Base-by-base conservation (phyloP, 2,113 vertebrate species). In the Eurypyga helias region DNA sequence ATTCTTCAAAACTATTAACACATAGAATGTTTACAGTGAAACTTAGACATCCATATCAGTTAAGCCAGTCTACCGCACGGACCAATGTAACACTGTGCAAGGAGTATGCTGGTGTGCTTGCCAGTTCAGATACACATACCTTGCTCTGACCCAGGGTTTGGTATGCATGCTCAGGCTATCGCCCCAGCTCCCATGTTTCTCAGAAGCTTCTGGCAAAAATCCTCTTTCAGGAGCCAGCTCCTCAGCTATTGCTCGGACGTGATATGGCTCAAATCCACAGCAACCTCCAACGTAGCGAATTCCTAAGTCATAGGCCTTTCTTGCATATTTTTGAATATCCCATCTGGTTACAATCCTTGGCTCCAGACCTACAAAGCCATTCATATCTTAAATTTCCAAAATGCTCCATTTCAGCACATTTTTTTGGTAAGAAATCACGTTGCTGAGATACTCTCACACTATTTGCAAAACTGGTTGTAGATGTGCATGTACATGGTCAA, bases 81-180 rank as follows among this genome's bases (percentile, higher is more conserved):
- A 65, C 4, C 38, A 73, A 4, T 36, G 31, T 8, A 73, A 75
- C 34, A 8, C 38, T 93, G 55, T 87, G 29, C 48, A 89, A 54
- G 45, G 61, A 43, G 2, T 33, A 23, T 36, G 11, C 5, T 72
- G 26, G 10, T 89, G 48, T 61, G n/a, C n/a, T 51, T 70, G 78
- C 46, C 33, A 71, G 25, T 48, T 58, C 34, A 71, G 51, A n/a
- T 52, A 65, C 49, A 89, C 98, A 79, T 97, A 99, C 99, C 99
- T 99, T 54, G 99, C 99, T 98, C 99, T 98, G 93, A 99, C 98
- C 99, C 99, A 99, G 16, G 99, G 99, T 91, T 99, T 99, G 13
- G 99, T 99, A 96, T 99, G 99, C 99, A 99, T 99, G 87, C 98
- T 98, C 86, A 99, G 97, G 48, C 97, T 97, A 34, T 97, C 95